Percentiles rank a stretch among this genome's conserved stretches.
phyloP scores from a whole-genome alignment of 2,888 invertebrate species.

The Thereva unica region DNA sequence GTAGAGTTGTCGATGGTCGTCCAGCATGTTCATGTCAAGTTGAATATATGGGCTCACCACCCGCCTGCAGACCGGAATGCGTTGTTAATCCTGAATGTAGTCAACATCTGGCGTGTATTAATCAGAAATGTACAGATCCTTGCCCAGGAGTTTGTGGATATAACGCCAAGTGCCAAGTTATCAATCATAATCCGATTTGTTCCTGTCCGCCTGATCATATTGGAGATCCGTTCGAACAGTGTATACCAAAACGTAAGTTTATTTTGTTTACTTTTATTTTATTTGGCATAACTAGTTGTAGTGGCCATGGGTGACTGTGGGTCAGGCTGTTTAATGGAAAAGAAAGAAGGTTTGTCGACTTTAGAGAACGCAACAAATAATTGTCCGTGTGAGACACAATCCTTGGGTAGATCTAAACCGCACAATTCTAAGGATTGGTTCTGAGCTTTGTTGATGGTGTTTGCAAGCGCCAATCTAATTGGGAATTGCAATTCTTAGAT shows the following conservation, averaged over 20 bases:
- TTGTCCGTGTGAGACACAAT: no score
- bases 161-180: conserved; percentile 77
- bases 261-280: conserved; percentile 2
- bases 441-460: no score
- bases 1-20: conserved; percentile 70
- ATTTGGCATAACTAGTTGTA: not conserved
- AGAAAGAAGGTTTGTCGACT: no score
- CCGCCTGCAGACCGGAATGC: conserved; percentile 77
- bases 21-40: conserved; percentile 77
- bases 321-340: no score
- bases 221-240: conserved; percentile 79
- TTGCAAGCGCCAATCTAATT: no score
- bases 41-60: conserved; percentile 75
- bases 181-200: conserved; percentile 80
- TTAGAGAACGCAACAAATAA: no score
- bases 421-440: no score
- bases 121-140: conserved; percentile 77
- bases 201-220: conserved; percentile 70
- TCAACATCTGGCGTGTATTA: conserved; percentile 74
- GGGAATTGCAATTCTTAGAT: no score
- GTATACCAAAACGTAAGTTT: conserved; percentile 58
- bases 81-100: conserved; percentile 78
- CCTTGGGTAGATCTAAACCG: no score
- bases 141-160: conserved; percentile 77
- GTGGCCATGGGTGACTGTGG: no score